These are phyloP conservation scores for Centroberyx gerrardi DNA, from an alignment of 2,797 vertebrate genomes.

Conservation along the genomic window DNA sequence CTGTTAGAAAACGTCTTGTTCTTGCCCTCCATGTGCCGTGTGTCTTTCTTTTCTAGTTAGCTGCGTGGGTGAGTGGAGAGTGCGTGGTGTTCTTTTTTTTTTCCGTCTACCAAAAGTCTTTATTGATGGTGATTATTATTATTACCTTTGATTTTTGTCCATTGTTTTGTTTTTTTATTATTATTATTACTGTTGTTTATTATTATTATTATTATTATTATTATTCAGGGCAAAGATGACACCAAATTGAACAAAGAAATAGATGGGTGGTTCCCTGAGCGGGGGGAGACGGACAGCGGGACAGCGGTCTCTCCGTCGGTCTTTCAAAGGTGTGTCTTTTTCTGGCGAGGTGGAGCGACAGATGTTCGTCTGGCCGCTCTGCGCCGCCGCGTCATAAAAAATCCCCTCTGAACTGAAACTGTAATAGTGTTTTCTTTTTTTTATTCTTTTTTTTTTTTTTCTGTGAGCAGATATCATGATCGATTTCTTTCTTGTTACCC, in stretches of 20 bases:
- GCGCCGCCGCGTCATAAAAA: slow-evolving; percentile 36
- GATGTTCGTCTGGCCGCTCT: slow-evolving; percentile 46
- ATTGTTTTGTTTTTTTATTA: slow-evolving; percentile 46
- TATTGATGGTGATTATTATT: slow-evolving; percentile 69
- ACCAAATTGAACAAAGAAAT: slow-evolving; percentile 86
- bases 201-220: slow-evolving; percentile 62
- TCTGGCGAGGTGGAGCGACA: slow-evolving; percentile 56
- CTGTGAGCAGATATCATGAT: slow-evolving; percentile 68
- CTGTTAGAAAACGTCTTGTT: slow-evolving; percentile 32
- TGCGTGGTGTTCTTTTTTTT: slow-evolving; percentile 47
- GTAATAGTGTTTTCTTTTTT: slow-evolving; percentile 66
- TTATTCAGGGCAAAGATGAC: slow-evolving; percentile 86
- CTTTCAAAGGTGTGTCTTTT: slow-evolving; percentile 67
- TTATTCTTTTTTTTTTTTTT: slow-evolving; percentile 52
- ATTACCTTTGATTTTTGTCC: slow-evolving; percentile 70
- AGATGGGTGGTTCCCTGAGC: slow-evolving; percentile 49
- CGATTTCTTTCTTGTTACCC: slow-evolving; percentile 62
- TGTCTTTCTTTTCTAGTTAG: slow-evolving; percentile 54
- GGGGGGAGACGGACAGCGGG: slow-evolving; percentile 23
- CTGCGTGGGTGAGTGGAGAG: slow-evolving; percentile 40
- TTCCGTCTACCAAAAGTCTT: slow-evolving; percentile 81
- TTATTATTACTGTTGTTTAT: slow-evolving; percentile 45
- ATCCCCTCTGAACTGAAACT: slow-evolving; percentile 65
- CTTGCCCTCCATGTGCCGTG: slow-evolving; percentile 47
- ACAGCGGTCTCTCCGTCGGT: slow-evolving; percentile 4